Base-by-base conservation (phyloP, 2,113 vertebrate genomes). In the Brachypteracias leptosomus region DNA sequence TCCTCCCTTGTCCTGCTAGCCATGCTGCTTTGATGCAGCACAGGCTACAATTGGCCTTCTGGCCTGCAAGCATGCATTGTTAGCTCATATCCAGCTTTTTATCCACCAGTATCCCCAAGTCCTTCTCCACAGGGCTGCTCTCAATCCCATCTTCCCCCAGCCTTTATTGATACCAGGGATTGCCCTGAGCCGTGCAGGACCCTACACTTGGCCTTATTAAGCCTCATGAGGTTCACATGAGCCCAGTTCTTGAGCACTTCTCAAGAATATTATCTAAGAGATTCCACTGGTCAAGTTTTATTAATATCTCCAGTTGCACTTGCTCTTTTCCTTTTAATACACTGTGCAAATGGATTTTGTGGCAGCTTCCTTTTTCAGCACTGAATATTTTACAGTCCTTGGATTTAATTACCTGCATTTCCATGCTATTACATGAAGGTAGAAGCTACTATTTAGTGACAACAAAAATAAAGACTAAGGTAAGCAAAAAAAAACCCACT, bases 321-420 rank as follows among this genome's bases (percentile, higher is more conserved):
- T 81, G 57, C 67, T 85, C 51, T 67, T 92, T 89, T 87, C 58
- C 67, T 93, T 96, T 96, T 80, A 86, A 49, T 38, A 74, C 24
- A 17, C 52, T 67, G 15, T 16, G 9, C 54, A 80, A 82, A 93
- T 54, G 26, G 79, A 85, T 88, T 90, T 83, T 85, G 57, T 52
- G 46, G 21, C 78, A 72, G 40, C 19, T 93, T 89, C 75, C 74
- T 89, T 93, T 57, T 96, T 77, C 51, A 77, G 49, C 35, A 63
- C 10, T 42, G 29, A 83, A 28, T 95, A 59, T 81, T 92, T 95
- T 65, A 40, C 47, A 68, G 8, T 55, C 21, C 18, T 71, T 81
- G 36, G 17, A 67, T 92, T 90, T 86, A 91, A 92, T 90, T 88
- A 84, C 38, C n/a, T 86, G 8, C 3, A 13, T 84, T 90, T 80